Conservation (phyloP, 2,113 vertebrate genomes). For the Atlantisia rogersi region DNA sequence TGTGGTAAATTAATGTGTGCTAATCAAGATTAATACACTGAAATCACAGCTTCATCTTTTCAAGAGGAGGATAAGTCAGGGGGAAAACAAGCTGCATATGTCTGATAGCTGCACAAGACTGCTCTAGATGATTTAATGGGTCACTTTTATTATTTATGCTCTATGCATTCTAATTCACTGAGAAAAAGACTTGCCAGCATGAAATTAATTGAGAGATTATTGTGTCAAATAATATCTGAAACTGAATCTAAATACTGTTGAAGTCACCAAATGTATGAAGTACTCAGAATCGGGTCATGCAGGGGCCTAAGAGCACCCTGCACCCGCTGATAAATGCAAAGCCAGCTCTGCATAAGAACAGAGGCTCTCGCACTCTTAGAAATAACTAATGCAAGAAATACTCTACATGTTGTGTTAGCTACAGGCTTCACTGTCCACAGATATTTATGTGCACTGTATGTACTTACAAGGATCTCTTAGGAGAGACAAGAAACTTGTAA, state of each 20-base stretch:
- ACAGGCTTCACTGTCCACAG: not conserved
- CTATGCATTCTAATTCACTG: not conserved
- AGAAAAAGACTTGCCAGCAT: not conserved
- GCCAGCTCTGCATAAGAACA: not conserved
- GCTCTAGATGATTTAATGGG: constrained; percentile 21
- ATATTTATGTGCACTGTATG: not conserved
- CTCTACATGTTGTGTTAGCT: not conserved
- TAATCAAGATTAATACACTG: constrained; percentile 25
- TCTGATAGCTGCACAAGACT: constrained; percentile 4
- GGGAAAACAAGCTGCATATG: constrained; percentile 37
- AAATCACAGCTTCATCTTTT: constrained; percentile 38
- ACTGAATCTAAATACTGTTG: not conserved
- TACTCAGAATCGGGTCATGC: not conserved
- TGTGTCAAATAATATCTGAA: not conserved
- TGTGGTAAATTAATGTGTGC: constrained; percentile 1
- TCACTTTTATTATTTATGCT: constrained; percentile 29
- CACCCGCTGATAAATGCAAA: not conserved
- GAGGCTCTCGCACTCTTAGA: not conserved
- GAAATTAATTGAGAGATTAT: not conserved
- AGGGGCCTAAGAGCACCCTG: not conserved
- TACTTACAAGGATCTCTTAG: not conserved
- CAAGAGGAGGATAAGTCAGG: constrained; percentile 14
- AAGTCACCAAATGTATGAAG: not conserved
- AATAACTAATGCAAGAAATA: not conserved
- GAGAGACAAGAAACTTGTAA: not conserved